Conservation (phyloP, 2,888 invertebrate genomes). For the Lasioglossum morio region DNA sequence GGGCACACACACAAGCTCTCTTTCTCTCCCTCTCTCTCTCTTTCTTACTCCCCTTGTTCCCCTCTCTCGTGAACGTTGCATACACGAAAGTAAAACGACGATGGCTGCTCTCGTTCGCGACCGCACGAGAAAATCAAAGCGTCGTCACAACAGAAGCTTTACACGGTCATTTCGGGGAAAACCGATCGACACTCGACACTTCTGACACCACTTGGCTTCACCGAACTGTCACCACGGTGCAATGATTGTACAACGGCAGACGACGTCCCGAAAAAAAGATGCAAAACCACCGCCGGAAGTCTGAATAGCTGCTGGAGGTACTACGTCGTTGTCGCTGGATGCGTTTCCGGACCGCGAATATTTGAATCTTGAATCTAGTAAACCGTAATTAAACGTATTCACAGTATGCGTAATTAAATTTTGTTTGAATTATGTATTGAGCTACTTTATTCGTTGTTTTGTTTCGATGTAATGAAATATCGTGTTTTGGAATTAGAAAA, state of each 20-base stretch:
- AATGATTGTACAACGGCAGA: slow-evolving; percentile 57
- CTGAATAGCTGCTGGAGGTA: slow-evolving; percentile 10
- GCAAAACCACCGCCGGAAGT: slow-evolving; percentile 44
- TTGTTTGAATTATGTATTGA: background rate
- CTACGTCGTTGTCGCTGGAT: background rate
- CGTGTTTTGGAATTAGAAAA: too few relatives aligned
- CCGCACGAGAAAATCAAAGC: background rate
- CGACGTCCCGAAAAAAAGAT: slow-evolving; percentile 44
- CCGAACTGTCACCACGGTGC: slow-evolving; percentile 58
- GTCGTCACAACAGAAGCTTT: background rate
- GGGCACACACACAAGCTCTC: background rate
- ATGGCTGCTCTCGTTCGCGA: background rate
- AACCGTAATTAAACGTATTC: too few relatives aligned
- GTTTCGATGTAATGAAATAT: too few relatives aligned
- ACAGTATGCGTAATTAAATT: background rate
- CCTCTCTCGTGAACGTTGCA: background rate
- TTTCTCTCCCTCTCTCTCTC: background rate
- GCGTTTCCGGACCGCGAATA: slow-evolving; percentile 26
- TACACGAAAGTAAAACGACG: background rate
- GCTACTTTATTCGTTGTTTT: too few relatives aligned
- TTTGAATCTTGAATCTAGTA: slow-evolving; percentile 18
- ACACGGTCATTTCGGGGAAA: slow-evolving; percentile 7
- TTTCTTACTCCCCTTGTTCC: background rate
- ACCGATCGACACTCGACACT: slow-evolving; percentile 26
- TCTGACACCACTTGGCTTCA: slow-evolving; percentile 46